Conservation (phyloP, 2,797 vertebrate species). For the Ctenopoma multispine region DNA sequence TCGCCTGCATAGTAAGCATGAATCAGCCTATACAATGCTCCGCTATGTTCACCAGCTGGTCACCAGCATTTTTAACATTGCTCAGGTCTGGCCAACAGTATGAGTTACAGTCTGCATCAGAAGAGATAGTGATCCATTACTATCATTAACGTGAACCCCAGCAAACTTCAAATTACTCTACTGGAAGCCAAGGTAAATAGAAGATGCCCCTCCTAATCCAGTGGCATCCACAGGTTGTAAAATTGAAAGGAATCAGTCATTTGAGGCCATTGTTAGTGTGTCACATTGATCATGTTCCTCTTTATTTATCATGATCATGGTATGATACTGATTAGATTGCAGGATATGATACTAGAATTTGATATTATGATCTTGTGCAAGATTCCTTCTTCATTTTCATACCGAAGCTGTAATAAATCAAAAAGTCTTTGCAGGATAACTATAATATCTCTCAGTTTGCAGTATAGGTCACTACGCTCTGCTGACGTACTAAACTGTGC, state of each 20-base stretch:
- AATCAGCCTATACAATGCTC: neutral
- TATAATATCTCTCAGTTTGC: constrained; percentile 75
- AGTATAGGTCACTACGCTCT: constrained; percentile 79
- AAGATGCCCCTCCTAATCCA: constrained; percentile 19
- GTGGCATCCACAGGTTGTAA: constrained; percentile 29
- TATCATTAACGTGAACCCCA: constrained; percentile 6
- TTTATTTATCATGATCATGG: constrained; percentile 48
- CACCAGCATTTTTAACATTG: too few species aligned
- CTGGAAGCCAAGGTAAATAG: neutral
- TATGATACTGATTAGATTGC: constrained; percentile 41
- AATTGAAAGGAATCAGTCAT: constrained; percentile 26
- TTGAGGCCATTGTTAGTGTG: constrained; percentile 31
- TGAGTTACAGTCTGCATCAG: constrained; percentile 5
- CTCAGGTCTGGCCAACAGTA: neutral
- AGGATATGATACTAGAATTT: constrained; percentile 46
- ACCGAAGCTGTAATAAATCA: constrained; percentile 65
- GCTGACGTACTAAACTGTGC: constrained; percentile 83
- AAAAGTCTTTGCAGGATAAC: constrained; percentile 65
- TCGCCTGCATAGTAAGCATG: too few species aligned
- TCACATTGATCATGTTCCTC: constrained; percentile 33
- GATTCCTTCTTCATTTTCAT: constrained; percentile 58
- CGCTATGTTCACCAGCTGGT: neutral
- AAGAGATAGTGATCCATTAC: constrained; percentile 4
- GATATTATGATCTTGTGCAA: constrained; percentile 44
- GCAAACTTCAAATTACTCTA: constrained; percentile 6